Evolutionary conservation across 2,888 invertebrate genomes (phyloP).

Genomic region (Heliconius ethilla): DNA sequence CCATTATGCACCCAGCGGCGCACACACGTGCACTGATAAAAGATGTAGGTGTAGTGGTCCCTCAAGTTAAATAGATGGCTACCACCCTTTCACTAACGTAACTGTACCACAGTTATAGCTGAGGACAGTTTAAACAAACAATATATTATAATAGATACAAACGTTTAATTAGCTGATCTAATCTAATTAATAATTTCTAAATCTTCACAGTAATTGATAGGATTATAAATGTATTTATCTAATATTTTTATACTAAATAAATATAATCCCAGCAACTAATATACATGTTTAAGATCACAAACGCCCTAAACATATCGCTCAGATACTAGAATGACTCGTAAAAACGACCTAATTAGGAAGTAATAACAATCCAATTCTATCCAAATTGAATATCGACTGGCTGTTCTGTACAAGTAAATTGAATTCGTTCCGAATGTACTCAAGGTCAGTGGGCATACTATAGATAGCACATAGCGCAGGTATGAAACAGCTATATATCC

Average conservation of each 20-base stretch:
- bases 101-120: slow-evolving; percentile 66
- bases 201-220: neutral
- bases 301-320: neutral
- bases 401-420: slow-evolving; percentile 42
- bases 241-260: neutral
- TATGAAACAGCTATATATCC: slow-evolving; percentile 67
- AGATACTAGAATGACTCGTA: slow-evolving; percentile 4
- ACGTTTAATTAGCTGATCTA: neutral
- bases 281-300: neutral
- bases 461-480: slow-evolving; percentile 56
- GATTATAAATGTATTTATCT: neutral
- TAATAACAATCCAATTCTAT: slow-evolving; percentile 44
- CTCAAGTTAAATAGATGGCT: slow-evolving; percentile 73
- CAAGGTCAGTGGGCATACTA: slow-evolving; percentile 54
- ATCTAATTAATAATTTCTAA: neutral
- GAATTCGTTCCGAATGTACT: slow-evolving; percentile 46
- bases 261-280: neutral
- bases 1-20: slow-evolving; percentile 52
- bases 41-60: slow-evolving; percentile 59
- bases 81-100: slow-evolving; percentile 79
- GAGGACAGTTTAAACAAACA: slow-evolving; percentile 47
- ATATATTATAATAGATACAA: neutral
- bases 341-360: slow-evolving; percentile 46
- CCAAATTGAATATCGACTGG: slow-evolving; percentile 42
- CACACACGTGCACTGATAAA: slow-evolving; percentile 54